Evolutionary conservation across 2,888 invertebrate genomes (phyloP), one percentile per base, ranked within the genome.

Genomic region (Octodonta nipae): DNA sequence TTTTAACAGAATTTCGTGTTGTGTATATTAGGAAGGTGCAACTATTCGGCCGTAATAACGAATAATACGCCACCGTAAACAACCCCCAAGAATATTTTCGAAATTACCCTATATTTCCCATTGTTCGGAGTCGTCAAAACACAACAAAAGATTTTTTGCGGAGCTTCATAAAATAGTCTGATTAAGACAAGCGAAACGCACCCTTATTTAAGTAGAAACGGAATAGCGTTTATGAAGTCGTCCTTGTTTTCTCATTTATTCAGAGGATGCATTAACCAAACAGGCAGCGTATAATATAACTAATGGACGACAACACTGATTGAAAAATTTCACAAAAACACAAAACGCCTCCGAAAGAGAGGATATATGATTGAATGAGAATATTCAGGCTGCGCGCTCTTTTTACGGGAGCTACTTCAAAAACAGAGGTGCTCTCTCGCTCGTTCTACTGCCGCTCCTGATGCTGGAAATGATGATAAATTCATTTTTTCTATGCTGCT

Each of bases 251-350:
- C 51, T 55, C 48, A 47, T 56, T 56, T 52, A 53, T 42, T 34
- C n/a, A n/a, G n/a, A 45, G 54, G 54, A 52, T 55, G 57, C 57
- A 57, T 58, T 58, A 55, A 52, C 54, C 51, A 48, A 58, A 58
- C 58, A 53, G 53, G 54, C 50, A 44, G 48, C 44, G 54, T 52
- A 58, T 59, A 58, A 58, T 60, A 58, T 58, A 60, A 58, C 60
- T 60, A 60, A 60, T 60, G 60, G 60, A 59, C 56, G 58, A 57
- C 60, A 58, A 57, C 57, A 47, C 55, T 59, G 58, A 60, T 59
- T 60, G 60, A 60, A 60, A 59, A 58, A 54, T 60, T 60, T 56
- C 52, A 55, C 52, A 55, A 54, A n/a, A 56, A 58, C 54, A 55
- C 54, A 56, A 55, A 56, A 54, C 50, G 47, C 47, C 45, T 46